phyloP scores from a whole-genome alignment of 2,888 invertebrate genomes.

The Rotaria sp. region DNA sequence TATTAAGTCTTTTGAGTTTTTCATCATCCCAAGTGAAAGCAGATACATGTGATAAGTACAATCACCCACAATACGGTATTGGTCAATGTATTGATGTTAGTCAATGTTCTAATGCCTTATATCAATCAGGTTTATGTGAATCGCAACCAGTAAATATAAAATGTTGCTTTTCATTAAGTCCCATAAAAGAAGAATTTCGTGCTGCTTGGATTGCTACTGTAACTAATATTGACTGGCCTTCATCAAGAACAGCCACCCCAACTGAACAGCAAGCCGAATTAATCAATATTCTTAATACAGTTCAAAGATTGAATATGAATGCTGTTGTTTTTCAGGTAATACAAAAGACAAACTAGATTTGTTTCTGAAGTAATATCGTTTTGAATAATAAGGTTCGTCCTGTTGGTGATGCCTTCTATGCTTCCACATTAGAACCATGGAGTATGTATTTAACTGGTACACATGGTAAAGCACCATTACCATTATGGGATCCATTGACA shows the following conservation, averaged over 20 bases:
- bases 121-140: conserved; percentile 33
- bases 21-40: neutral
- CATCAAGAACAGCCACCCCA: conserved; percentile 43
- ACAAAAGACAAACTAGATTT: conserved; percentile 42
- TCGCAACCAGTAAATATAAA: conserved; percentile 27
- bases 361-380: neutral
- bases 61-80: conserved; percentile 32
- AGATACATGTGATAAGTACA: conserved; percentile 26
- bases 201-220: conserved; percentile 50
- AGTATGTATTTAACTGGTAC: conserved; percentile 49
- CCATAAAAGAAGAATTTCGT: conserved; percentile 44
- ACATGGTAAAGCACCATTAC: conserved; percentile 47
- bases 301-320: conserved; percentile 46
- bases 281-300: conserved; percentile 43
- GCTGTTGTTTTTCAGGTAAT: conserved; percentile 42
- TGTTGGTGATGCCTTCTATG: conserved; percentile 49
- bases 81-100: conserved; percentile 26
- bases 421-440: conserved; percentile 49
- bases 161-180: conserved; percentile 32
- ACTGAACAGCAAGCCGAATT: conserved; percentile 43
- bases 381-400: conserved; percentile 46
- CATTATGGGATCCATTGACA: conserved; percentile 48
- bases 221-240: conserved; percentile 50
- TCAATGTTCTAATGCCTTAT: conserved; percentile 29
- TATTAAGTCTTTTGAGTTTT: neutral